Base-by-base conservation (phyloP, 2,797 vertebrate species). In the Remorina albescens region DNA sequence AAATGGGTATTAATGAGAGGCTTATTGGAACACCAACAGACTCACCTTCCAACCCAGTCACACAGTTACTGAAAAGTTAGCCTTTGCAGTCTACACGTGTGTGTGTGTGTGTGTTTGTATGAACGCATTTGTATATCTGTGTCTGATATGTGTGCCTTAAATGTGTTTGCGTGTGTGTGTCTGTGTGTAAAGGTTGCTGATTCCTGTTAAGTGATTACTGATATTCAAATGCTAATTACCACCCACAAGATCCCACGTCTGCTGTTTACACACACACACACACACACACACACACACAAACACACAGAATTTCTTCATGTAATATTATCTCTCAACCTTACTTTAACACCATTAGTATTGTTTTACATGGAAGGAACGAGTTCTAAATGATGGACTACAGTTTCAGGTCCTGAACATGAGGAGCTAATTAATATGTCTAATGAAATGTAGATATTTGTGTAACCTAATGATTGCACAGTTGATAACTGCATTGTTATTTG, bases 1-100 rank as follows among this genome's bases (percentile, higher is more conserved):
- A 82, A 86, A 90, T 87, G 69, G 60, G 71, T 83, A 89, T 90
- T 85, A 88, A 90, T 84, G 83, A 88, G 76, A 74, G 70, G 55
- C 72, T 42, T 57, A 73, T 51, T n/a, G n/a, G n/a, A 67, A 56
- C 69, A 58, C 69, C 6, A 18, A 34, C 53, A 49, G 32, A 63
- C 59, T 64, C n/a, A 53, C 64, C 53, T 26, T 37, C 61, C 60
- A 7, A 26, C 55, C 63, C 32, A 25, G 2, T 61, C 46, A 30
- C 73, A 51, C 47, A 69, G 26, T 60, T 42, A 51, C 59, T 66
- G 44, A 42, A 70, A 41, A 76, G 74, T 72, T 56, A 42, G 56
- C 44, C n/a, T 74, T 15, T 1, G 2, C 26, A 8, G 34, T 51
- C 44, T 63, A 21, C 34, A 56, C 44, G 13, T 34, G 34, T 55